Evolutionary conservation across 2,113 vertebrate species (phyloP), one percentile per base, ranked within the genome.

Genomic region (Chaenocephalus aceratus): DNA sequence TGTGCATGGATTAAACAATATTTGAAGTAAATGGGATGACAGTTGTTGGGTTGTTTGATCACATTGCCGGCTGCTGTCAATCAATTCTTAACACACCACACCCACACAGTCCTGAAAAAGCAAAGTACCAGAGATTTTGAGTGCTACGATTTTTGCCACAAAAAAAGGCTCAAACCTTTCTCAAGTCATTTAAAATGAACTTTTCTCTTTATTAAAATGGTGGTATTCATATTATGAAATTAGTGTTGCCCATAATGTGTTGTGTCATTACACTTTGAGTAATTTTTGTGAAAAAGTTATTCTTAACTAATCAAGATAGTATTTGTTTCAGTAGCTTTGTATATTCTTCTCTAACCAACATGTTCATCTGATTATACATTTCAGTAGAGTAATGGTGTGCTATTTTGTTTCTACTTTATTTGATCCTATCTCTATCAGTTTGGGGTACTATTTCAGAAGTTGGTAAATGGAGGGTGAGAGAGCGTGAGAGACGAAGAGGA

Each of bases 391-490:
- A 46, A 9, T 15, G 26, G 4, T 72, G 26, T 26, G 26, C 26
- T 26, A 26, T 26, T 26, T 26, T 2, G 51, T n/a, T 66, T 77
- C 69, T 75, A 73, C 75, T 89, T 82, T 26, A 75, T 91, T 80
- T 85, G 78, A 86, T 80, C 71, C 49, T 18, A 21, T 68, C 36
- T 68, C 48, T 30, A 16, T 74, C 73, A 64, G 53, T 87, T 84
- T 68, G 75, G 79, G 80, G 83, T 87, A 81, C 56, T 72, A 57
- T 90, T 81, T 68, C 54, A 74, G 71, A 59, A 63, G 79, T 66
- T 84, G 80, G 52, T 62, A 85, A 86, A 86, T 85, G 86, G 67
- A 82, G 61, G 56, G 79, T 53, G 78, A 81, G 85, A 80, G 70
- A 80, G 21, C 48, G 60, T 1, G 74, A 71, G 82, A 76, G 77